phyloP scores from a whole-genome alignment of 1,140 invertebrate species.

The Belonocnema kinseyi region DNA sequence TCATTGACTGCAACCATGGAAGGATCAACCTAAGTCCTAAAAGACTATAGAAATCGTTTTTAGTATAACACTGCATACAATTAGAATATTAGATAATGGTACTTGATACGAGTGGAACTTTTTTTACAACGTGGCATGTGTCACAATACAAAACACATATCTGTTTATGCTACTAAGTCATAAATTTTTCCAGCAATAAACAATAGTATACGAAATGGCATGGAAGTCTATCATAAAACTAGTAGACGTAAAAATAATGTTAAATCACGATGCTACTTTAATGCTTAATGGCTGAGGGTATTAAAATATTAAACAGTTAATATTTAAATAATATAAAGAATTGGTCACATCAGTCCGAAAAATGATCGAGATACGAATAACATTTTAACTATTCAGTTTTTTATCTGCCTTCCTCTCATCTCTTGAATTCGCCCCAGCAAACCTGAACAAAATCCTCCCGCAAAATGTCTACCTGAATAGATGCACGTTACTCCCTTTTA shows the following conservation, averaged over 20 bases:
- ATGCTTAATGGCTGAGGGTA: no score
- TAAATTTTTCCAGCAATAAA: neutral
- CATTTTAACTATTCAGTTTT: constrained; percentile 9
- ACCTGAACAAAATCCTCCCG: constrained; percentile 45
- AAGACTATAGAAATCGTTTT: no score
- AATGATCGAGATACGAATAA: constrained; percentile 15
- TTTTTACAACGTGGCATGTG: neutral
- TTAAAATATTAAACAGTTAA: neutral
- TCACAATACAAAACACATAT: neutral
- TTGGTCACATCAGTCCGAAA: neutral
- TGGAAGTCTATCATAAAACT: neutral
- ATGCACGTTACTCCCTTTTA: constrained; percentile 60
- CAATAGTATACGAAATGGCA: neutral
- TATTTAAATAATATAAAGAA: neutral
- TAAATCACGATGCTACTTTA: neutral
- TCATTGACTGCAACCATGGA: neutral
- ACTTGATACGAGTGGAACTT: neutral
- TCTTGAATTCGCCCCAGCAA: constrained; percentile 17
- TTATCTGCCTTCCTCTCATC: neutral
- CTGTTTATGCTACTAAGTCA: constrained; percentile 1
- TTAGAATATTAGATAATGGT: no score
- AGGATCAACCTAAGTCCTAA: neutral
- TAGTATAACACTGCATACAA: no score
- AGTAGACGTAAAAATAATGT: neutral
- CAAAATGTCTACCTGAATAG: constrained; percentile 55